Conservation (phyloP, 2,113 vertebrate genomes). For the Oreotrochilus melanogaster region DNA sequence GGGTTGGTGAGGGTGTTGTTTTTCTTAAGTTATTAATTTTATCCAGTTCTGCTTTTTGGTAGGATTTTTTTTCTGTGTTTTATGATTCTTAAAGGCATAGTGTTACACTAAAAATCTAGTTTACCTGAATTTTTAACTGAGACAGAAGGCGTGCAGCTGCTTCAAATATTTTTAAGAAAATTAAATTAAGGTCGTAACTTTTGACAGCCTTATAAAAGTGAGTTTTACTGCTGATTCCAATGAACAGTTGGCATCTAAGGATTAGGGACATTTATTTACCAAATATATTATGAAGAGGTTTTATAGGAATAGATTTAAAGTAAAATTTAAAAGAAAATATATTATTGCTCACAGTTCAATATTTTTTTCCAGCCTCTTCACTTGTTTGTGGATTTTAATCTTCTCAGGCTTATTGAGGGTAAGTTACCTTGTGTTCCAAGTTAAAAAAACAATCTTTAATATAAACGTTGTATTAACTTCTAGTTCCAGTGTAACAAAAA, state of each 20-base stretch:
- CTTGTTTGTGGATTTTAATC: conserved; percentile 91
- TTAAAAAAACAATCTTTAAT: background rate
- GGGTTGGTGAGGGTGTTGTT: no score
- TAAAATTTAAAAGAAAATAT: background rate
- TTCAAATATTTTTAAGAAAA: background rate
- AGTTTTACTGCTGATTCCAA: background rate
- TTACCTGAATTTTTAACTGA: background rate
- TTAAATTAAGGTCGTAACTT: background rate
- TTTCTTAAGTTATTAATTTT: background rate
- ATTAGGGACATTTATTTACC: background rate
- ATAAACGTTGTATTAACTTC: background rate
- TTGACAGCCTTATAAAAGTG: background rate
- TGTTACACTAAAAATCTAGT: background rate
- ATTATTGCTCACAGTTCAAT: conserved; percentile 10
- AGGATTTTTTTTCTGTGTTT: background rate
- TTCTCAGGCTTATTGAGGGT: conserved; percentile 88
- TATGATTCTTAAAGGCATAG: background rate
- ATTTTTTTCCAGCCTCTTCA: conserved; percentile 83
- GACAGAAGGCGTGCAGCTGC: background rate
- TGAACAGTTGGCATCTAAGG: background rate
- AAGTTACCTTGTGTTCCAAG: conserved; percentile 52
- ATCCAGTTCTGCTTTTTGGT: background rate
- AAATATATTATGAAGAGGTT: background rate
- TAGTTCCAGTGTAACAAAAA: background rate
- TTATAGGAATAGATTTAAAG: background rate